phyloP scores from a whole-genome alignment of 1,140 invertebrate species.

The Phymastichus coffea region DNA sequence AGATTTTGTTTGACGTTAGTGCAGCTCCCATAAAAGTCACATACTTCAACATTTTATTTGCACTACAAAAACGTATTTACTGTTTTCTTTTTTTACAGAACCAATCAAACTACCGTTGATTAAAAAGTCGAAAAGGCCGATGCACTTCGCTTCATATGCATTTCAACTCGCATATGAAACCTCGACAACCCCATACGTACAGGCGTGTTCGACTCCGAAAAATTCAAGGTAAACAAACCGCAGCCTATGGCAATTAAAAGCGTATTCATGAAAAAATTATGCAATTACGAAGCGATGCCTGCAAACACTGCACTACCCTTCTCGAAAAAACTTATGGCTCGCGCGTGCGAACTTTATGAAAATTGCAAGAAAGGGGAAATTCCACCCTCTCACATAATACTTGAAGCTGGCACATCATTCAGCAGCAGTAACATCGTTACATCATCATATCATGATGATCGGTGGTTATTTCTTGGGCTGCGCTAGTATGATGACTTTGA shows the following conservation, averaged over 20 bases:
- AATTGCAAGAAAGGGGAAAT: background rate
- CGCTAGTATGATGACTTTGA: constrained; percentile 55
- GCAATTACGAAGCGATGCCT: constrained; percentile 17
- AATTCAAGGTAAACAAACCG: constrained; percentile 11
- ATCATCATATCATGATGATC: background rate
- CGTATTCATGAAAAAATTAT: constrained; percentile 26
- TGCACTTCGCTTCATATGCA: too few relatives aligned
- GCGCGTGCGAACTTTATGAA: background rate
- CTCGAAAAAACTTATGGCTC: background rate
- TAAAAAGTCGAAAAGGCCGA: too few relatives aligned
- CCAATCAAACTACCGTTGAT: too few relatives aligned
- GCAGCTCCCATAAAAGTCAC: too few relatives aligned
- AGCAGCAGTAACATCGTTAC: background rate
- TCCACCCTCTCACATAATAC: background rate
- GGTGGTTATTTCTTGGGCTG: constrained; percentile 39
- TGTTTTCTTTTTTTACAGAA: too few relatives aligned
- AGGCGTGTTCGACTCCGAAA: background rate
- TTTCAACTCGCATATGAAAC: background rate
- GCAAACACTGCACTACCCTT: constrained; percentile 9
- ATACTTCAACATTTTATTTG: too few relatives aligned
- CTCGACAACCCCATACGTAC: background rate
- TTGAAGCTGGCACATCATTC: background rate
- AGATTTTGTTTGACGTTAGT: too few relatives aligned
- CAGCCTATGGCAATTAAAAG: constrained; percentile 28
- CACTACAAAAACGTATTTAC: too few relatives aligned